A percentile compares a stretch with the other conserved stretches of the same genome.
Evolutionary conservation across 1,140 invertebrate genomes (phyloP).

Genomic region (Heliconius melpomene): DNA sequence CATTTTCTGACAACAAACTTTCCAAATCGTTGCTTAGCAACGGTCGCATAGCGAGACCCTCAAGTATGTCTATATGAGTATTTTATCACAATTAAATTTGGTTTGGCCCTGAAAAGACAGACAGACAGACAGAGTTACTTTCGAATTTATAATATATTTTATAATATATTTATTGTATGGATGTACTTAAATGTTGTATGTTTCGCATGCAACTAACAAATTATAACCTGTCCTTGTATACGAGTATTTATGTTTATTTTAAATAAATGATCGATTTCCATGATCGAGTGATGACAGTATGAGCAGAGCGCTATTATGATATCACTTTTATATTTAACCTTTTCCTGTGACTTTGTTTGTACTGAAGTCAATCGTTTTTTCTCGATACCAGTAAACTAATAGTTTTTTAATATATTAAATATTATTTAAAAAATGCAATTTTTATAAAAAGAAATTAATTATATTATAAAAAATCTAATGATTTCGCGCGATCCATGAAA

Average conservation of each 20-base stretch:
- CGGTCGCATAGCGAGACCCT: too few species aligned
- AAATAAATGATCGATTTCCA: slow-evolving; percentile 7
- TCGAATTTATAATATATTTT: too few species aligned
- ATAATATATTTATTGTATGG: too few species aligned
- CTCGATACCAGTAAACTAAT: background rate
- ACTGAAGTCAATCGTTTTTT: background rate
- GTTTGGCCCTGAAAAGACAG: too few species aligned
- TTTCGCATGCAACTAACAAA: too few species aligned
- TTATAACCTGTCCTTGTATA: background rate
- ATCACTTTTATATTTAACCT: background rate
- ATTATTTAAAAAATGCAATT: background rate
- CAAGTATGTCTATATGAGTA: too few species aligned
- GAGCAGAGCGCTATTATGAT: background rate
- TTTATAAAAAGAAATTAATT: background rate
- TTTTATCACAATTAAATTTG: too few species aligned
- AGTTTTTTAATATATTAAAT: background rate
- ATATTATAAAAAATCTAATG: background rate
- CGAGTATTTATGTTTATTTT: background rate
- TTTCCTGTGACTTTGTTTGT: background rate
- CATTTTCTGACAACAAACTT: too few species aligned
- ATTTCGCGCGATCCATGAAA: background rate
- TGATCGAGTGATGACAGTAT: slow-evolving; percentile 12
- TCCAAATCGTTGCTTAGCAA: too few species aligned
- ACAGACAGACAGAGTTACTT: too few species aligned
- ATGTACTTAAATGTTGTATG: too few species aligned